These are phyloP conservation scores for Drosophila nr. medialis DNA, from an alignment of 2,888 invertebrate species.

Conservation along the genomic window DNA sequence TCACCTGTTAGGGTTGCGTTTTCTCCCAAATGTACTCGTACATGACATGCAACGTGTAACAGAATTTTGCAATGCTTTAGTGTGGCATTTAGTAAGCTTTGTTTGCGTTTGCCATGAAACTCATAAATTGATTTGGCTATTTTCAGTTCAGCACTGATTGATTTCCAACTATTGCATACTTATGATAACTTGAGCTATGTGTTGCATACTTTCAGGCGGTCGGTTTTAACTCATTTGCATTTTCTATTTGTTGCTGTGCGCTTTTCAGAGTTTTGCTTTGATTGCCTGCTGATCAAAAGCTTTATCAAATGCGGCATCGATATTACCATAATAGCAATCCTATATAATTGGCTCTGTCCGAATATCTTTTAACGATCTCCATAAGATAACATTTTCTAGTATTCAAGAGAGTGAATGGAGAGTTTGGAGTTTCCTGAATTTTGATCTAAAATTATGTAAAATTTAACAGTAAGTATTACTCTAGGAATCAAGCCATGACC, in stretches of 20 bases:
- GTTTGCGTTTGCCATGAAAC: background rate
- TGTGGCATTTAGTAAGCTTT: conserved; percentile 1
- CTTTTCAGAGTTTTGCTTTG: conserved; percentile 4
- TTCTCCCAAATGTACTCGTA: conserved; percentile 16
- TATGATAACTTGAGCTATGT: background rate
- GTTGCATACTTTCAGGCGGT: conserved; percentile 33
- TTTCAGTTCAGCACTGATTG: background rate
- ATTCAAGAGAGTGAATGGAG: background rate
- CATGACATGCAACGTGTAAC: conserved; percentile 33
- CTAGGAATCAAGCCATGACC: background rate
- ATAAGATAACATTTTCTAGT: background rate
- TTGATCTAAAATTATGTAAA: background rate
- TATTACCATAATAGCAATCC: background rate
- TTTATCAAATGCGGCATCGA: background rate
- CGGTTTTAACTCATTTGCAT: background rate
- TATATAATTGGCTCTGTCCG: background rate
- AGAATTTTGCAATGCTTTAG: conserved; percentile 3
- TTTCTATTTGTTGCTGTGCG: background rate
- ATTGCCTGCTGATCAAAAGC: background rate
- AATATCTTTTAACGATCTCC: background rate
- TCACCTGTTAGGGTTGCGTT: conserved; percentile 8
- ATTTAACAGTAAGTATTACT: background rate
- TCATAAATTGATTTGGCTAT: background rate
- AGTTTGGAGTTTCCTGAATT: background rate
- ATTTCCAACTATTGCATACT: conserved; percentile 16